These are phyloP conservation scores for Drosophila serrata DNA, from an alignment of 1,140 invertebrate genomes.

Conservation along the genomic window DNA sequence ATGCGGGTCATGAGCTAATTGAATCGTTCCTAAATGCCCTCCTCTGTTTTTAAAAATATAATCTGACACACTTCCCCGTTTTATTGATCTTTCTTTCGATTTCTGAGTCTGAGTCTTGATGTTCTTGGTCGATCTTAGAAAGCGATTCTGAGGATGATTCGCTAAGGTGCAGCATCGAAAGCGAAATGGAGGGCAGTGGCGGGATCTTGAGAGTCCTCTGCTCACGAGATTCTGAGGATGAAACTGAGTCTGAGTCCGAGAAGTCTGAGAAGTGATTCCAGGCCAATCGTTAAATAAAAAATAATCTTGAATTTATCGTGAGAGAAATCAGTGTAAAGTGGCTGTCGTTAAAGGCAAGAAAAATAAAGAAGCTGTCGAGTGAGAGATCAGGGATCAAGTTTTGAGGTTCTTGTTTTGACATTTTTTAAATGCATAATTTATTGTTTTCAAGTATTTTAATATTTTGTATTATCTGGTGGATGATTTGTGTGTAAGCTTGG, in stretches of 20 bases:
- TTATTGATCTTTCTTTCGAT: conserved; percentile 25
- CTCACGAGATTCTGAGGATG: conserved; percentile 15
- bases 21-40: conserved; percentile 63
- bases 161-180: conserved; percentile 38
- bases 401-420: neutral
- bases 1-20: conserved; percentile 74
- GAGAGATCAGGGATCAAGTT: neutral
- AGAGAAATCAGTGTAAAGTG: conserved; percentile 37
- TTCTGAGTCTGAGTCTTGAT: neutral
- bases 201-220: conserved; percentile 10
- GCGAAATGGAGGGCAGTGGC: conserved; percentile 47
- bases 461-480: neutral
- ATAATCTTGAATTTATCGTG: conserved; percentile 49
- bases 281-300: conserved; percentile 28
- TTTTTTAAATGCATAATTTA: neutral
- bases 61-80: conserved; percentile 63
- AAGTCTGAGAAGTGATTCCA: conserved; percentile 45
- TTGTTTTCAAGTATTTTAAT: neutral
- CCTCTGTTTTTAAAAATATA: conserved; percentile 64
- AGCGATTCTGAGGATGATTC: conserved; percentile 43
- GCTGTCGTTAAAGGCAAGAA: conserved; percentile 6
- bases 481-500: neutral
- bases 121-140: conserved; percentile 54
- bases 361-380: conserved; percentile 4
- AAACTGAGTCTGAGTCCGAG: conserved; percentile 24